Base-by-base conservation (phyloP, 2,888 invertebrate genomes). In the Oligia latruncula region DNA sequence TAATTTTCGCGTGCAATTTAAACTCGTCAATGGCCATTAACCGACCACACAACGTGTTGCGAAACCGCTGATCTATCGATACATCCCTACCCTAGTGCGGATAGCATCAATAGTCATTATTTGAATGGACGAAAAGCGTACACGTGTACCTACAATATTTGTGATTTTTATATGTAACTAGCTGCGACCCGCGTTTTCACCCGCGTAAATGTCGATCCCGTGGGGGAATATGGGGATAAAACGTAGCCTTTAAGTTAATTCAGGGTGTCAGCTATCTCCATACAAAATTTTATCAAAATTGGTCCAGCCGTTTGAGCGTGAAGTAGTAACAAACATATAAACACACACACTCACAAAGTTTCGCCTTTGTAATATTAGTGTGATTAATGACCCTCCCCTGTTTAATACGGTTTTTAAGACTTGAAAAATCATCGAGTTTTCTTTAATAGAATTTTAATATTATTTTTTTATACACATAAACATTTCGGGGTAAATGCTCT, bases 1-100 rank as follows among this genome's bases (percentile, higher is more conserved):
- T 78, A 78, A 81, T 84, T 73, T 74, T 46, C 35, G 46, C 62
- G 72, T 70, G 77, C 67, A 86, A 81, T 76, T 83, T 83, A 81
- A 81, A 78, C 62, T 81, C 74, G 67, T 79, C 81, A 72, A 74
- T 88, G 68, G 80, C 77, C 73, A 75, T 60, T 85, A 80, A 71
- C 67, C 62, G 49, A 80, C 82, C 86, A 74, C 86, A 74, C 74
- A 78, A 77, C 82, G 64, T 89, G 89, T 86, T 88, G 72, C 77
- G 29, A 71, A 78, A 86, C 84, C 87, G 13, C 88, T 35, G 72
- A 80, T 82, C 74, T 77, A 72, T 75, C 70, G 66, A 81, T 82
- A 77, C 15, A 66, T 66, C 55, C 13, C 60, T 40, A n/a, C 62
- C 35, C 64, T 78, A 71, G 65, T 66, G 52, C 40, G 15, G 62